Evolutionary conservation across 2,113 vertebrate species (phyloP).

Genomic region (Bos taurus): ARS-UCD2.0 NC_037331.1:115984001-115984500

Average conservation of each 20-base stretch:
- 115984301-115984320: background rate
- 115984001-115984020: background rate
- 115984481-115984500: background rate
- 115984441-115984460: background rate
- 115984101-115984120: background rate
- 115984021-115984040: background rate
- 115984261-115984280: background rate
- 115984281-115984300: too few relatives aligned
- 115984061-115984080: background rate
- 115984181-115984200: rapidly evolving
- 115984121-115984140: background rate
- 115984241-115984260: background rate
- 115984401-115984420: background rate
- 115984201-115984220: rapidly evolving
- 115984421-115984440: background rate
- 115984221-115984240: rapidly evolving
- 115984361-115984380: background rate
- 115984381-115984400: rapidly evolving
- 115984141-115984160: background rate
- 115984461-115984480: background rate
- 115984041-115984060: background rate
- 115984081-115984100: background rate
- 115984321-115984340: background rate
- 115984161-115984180: too few relatives aligned
- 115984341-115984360: rapidly evolving